Base-by-base conservation (phyloP, 2,888 invertebrate genomes). In the Desoria tigrina region DNA sequence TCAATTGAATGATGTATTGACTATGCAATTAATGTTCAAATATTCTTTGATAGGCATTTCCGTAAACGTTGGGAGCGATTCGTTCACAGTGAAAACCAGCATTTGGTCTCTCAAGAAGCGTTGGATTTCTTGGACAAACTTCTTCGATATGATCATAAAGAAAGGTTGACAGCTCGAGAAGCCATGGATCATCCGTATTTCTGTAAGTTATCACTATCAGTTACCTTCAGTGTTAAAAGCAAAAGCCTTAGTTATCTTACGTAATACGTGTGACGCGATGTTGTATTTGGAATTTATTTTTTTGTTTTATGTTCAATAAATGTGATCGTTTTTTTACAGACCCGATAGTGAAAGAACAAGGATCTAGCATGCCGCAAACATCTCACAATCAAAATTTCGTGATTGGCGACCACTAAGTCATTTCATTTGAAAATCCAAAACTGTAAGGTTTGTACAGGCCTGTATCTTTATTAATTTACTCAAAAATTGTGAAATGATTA, bases 181-280 rank as follows among this genome's bases (percentile, higher is more conserved):
- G 98, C 99, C 77, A 99, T 99, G 99, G 95, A 96, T 81, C 99
- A 99, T 84, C 92, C 97, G 75, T 99, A 98, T 85, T 99, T 99
- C 85, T 91, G 90, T 90, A 82, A 88, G 89, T 86, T n/a, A n/a
- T n/a, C n/a, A n/a, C n/a, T n/a, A n/a, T n/a, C n/a, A n/a, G n/a
- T n/a, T n/a, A n/a, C n/a, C n/a, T n/a, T n/a, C n/a, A n/a, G n/a
- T n/a, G n/a, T n/a, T n/a, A n/a, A n/a, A n/a, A n/a, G n/a, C n/a
- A n/a, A n/a, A n/a, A n/a, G n/a, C n/a, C n/a, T n/a, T n/a, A n/a
- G n/a, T n/a, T n/a, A n/a, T n/a, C n/a, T n/a, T n/a, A n/a, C n/a
- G n/a, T n/a, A n/a, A n/a, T n/a, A n/a, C n/a, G n/a, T n/a, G n/a
- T 7, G 21, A n/a, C n/a, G 14, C 45, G 45, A 39, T 39, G 42